Percentiles rank a stretch among this genome's conserved stretches.
Evolutionary conservation across 2,888 invertebrate genomes (phyloP).

Genomic region (Xanthorhoe designata): DNA sequence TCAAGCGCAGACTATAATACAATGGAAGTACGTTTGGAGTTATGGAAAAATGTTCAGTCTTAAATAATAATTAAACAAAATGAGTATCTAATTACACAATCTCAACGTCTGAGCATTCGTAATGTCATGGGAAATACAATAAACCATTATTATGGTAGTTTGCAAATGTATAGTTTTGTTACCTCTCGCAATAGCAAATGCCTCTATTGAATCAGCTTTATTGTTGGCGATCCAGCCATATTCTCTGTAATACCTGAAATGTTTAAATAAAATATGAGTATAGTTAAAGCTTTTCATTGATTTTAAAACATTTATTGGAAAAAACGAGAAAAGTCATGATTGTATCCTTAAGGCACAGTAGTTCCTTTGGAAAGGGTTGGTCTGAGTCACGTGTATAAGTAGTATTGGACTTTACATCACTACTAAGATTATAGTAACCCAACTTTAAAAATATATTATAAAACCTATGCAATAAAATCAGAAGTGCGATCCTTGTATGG

Average conservation of each 20-base stretch:
- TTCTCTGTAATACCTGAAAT: conserved; percentile 50
- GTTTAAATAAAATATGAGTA: not conserved
- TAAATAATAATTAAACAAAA: conserved; percentile 45
- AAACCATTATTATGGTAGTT: conserved; percentile 24
- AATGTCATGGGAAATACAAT: conserved; percentile 27
- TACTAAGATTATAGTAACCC: no score
- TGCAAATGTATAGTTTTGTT: conserved; percentile 36
- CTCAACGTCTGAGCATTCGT: conserved; percentile 19
- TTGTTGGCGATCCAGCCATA: conserved; percentile 36
- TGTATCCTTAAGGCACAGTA: no score
- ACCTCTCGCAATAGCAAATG: conserved; percentile 57
- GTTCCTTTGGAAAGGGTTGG: no score
- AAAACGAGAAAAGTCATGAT: no score
- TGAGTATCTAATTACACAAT: conserved; percentile 12
- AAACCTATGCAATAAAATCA: no score
- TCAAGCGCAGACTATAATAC: conserved; percentile 38
- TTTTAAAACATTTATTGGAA: no score
- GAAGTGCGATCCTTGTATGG: no score
- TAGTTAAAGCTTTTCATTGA: not conserved
- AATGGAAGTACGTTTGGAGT: conserved; percentile 46
- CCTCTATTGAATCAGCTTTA: conserved; percentile 52
- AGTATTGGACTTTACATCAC: no score
- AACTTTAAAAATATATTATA: no score
- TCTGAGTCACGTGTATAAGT: no score
- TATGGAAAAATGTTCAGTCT: conserved; percentile 58